These are phyloP conservation scores for Cistogaster globosa DNA, from an alignment of 2,888 invertebrate species.

Conservation along the genomic window DNA sequence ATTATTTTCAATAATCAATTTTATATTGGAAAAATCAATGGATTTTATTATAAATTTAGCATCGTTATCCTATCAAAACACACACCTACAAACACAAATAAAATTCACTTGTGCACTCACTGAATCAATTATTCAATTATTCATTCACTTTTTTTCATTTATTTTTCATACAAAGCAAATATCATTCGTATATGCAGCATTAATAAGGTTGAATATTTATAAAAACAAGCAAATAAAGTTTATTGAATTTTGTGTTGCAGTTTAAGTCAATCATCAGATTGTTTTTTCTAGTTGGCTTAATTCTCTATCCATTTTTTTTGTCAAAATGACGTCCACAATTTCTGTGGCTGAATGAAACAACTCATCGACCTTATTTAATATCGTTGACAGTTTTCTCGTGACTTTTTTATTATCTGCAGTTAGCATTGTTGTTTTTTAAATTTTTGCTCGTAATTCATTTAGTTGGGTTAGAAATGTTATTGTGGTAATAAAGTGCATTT, in stretches of 20 bases:
- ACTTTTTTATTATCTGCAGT: not conserved
- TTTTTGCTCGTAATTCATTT: slow-evolving; percentile 3
- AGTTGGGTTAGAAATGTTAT: not conserved
- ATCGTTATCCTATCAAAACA: slow-evolving; percentile 36
- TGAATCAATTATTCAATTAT: slow-evolving; percentile 40
- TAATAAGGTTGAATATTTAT: slow-evolving; percentile 32
- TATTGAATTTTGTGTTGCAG: slow-evolving; percentile 34
- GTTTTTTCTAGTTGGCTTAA: slow-evolving; percentile 23
- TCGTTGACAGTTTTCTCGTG: slow-evolving; percentile 38
- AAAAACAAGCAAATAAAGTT: slow-evolving; percentile 16
- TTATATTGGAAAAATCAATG: slow-evolving; percentile 19
- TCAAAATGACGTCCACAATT: not conserved
- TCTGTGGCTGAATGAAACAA: slow-evolving; percentile 9
- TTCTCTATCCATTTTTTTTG: not conserved
- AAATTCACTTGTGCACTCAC: slow-evolving; percentile 3
- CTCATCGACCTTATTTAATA: slow-evolving; percentile 34
- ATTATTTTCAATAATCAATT: slow-evolving; percentile 22
- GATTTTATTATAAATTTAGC: slow-evolving; percentile 32
- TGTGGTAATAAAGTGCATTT: slow-evolving; percentile 14
- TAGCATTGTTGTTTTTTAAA: not conserved
- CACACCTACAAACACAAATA: not conserved
- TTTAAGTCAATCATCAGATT: slow-evolving; percentile 53
- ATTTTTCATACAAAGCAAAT: slow-evolving; percentile 8
- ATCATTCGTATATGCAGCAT: slow-evolving; percentile 1
- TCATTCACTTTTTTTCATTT: slow-evolving; percentile 17